Evolutionary conservation across 2,888 invertebrate species (phyloP), one percentile per base, ranked within the genome.

Genomic region (Drosophila sordidapex): DNA sequence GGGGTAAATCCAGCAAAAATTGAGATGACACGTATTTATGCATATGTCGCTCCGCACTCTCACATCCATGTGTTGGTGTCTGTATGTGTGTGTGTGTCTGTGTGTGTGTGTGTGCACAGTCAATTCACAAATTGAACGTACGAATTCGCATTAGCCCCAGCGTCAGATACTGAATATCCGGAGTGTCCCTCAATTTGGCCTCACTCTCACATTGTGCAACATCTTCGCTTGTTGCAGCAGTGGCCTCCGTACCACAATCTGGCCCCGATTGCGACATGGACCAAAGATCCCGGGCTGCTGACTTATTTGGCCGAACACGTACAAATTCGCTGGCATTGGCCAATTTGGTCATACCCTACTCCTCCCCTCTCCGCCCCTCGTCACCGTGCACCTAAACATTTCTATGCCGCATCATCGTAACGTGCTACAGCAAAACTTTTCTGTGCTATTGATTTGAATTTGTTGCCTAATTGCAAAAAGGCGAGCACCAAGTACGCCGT

Each of bases 81-180:
- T n/a, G 38, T 66, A 59, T 66, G 48, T 68, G 64, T 71, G 64
- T 71, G 38, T 54, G 63, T 70, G 57, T 66, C 43, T 68, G 64
- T 70, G 38, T 54, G 63, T 70, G 58, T 48, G 70, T 78, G 59
- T 74, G 64, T 74, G 71, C 70, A 57, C 56, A 77, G 68, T 72
- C 89, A 89, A 87, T 85, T 89, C 89, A 89, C 85, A 85, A 85
- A 85, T 85, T 89, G 85, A 85, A 89, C 85, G 78, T 80, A 89
- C 85, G 80, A 85, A 85, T 84, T 85, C 89, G 87, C 89, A 85
- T 85, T 85, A 85, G 88, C 71, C 76, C 36, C 83, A 62, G 73
- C 79, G 51, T 43, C 65, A 76, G 56, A 54, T 56, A 29, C 40
- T 10, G 15, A 57, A 29, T n/a, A 38, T 21, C 51, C 29, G 21